Evolutionary conservation across 2,888 invertebrate genomes (phyloP).

Genomic region (Netelia inedita): DNA sequence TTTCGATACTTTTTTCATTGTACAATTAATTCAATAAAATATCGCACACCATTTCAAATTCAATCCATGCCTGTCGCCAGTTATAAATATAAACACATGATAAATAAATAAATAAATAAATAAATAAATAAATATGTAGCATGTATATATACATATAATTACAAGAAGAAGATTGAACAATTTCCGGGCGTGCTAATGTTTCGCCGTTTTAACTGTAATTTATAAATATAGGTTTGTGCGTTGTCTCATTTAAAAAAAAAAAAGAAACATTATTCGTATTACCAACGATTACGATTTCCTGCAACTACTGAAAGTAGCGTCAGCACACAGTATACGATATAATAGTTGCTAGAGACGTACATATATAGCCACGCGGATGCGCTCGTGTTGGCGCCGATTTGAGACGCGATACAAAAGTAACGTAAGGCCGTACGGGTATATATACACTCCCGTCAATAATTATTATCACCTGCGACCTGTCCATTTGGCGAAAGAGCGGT

Average conservation of each 20-base stretch:
- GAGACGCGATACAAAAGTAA: slow-evolving; percentile 15
- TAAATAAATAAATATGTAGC: too few relatives aligned
- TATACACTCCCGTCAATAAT: background rate
- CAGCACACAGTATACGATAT: slow-evolving; percentile 12
- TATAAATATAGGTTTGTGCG: too few relatives aligned
- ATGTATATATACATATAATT: too few relatives aligned
- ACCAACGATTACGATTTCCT: slow-evolving; percentile 32
- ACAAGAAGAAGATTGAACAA: too few relatives aligned
- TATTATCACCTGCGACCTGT: slow-evolving; percentile 19
- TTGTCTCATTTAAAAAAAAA: background rate
- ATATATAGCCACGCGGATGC: background rate
- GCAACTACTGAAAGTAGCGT: background rate
- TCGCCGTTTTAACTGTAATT: too few relatives aligned
- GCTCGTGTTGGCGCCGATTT: background rate
- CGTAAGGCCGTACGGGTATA: background rate
- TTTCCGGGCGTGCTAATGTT: too few relatives aligned
- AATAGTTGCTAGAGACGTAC: background rate
- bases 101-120: too few relatives aligned
- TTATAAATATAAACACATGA: too few relatives aligned
- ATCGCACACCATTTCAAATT: too few relatives aligned
- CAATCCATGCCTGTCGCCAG: too few relatives aligned
- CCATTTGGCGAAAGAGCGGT: background rate
- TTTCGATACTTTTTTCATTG: too few relatives aligned
- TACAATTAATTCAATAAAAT: too few relatives aligned
- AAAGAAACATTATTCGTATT: slow-evolving; percentile 7